A percentile compares a stretch with the other conserved stretches of the same genome.
These are phyloP conservation scores for Aphelenchoides fujianensis DNA, from an alignment of 1,140 invertebrate genomes.

Conservation along the genomic window DNA sequence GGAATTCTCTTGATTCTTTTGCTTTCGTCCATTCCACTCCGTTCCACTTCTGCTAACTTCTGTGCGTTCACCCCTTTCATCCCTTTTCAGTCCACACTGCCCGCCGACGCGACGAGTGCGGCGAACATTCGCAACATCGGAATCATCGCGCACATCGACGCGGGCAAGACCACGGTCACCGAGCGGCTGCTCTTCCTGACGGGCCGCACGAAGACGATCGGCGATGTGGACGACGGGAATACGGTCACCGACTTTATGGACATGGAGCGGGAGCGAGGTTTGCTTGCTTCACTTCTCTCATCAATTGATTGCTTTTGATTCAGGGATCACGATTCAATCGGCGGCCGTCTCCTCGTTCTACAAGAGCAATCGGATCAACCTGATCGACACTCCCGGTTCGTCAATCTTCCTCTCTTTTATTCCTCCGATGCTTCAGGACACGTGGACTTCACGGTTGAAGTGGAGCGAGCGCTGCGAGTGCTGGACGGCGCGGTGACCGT, in stretches of 20 bases:
- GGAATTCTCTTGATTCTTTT: no score
- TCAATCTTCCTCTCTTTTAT: no score
- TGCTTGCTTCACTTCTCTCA: no score
- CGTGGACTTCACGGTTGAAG: conserved; percentile 72
- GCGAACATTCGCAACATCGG: conserved; percentile 57
- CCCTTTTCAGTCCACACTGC: no score
- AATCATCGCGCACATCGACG: conserved; percentile 61
- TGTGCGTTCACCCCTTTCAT: no score
- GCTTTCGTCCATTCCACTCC: no score
- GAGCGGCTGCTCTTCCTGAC: conserved; percentile 91
- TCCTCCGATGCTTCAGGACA: no score
- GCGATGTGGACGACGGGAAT: conserved; percentile 90
- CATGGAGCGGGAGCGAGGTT: conserved; percentile 57
- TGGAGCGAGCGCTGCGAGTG: conserved; percentile 85
- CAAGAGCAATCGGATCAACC: conserved; percentile 79
- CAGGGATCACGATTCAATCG: conserved; percentile 80
- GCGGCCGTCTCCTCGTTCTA: conserved; percentile 89
- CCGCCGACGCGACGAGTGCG: neutral
- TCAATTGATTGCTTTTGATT: no score
- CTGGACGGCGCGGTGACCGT: conserved; percentile 86
- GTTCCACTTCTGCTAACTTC: no score
- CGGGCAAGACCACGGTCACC: conserved; percentile 86
- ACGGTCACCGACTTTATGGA: conserved; percentile 67
- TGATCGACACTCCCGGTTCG: conserved; percentile 96
- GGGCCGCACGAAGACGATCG: conserved; percentile 77